Percentiles rank a stretch among this genome's conserved stretches.
Evolutionary conservation across 2,888 invertebrate genomes (phyloP).

Genomic region (Creontiades dilutus): DNA sequence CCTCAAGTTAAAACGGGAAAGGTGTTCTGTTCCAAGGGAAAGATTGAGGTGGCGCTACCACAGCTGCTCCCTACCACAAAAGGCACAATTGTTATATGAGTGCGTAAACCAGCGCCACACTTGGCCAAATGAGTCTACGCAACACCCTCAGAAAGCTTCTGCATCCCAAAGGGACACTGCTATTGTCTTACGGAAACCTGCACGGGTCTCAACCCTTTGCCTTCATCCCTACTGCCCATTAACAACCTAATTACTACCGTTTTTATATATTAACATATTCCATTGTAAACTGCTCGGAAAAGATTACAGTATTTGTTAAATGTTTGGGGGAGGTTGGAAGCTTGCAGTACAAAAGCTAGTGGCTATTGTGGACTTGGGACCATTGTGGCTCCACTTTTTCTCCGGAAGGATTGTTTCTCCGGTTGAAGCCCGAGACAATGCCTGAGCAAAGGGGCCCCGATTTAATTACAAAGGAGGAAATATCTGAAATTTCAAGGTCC

Average conservation of each 20-base stretch:
- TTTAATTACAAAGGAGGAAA: conserved; percentile 73
- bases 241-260: conserved; percentile 71
- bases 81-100: conserved; percentile 3
- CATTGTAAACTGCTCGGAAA: conserved; percentile 67
- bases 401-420: conserved; percentile 70
- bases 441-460: conserved; percentile 45
- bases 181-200: conserved; percentile 42
- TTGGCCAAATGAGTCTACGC: not conserved
- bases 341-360: conserved; percentile 66
- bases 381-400: conserved; percentile 68
- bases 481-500: conserved; percentile 71
- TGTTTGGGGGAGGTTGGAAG: conserved; percentile 66
- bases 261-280: conserved; percentile 74
- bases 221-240: conserved; percentile 62
- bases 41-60: conserved; percentile 35
- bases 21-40: conserved; percentile 28
- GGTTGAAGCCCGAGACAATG: conserved; percentile 61
- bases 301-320: conserved; percentile 72
- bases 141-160: not conserved
- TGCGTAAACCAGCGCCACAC: not conserved
- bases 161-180: conserved; percentile 11
- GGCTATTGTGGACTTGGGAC: conserved; percentile 62
- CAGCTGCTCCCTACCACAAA: not conserved
- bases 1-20: conserved; percentile 37
- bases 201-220: not conserved